Percentiles rank a stretch among this genome's conserved stretches.
Conservation (phyloP, 2,797 vertebrate species). For the Chelonia mydas region DNA sequence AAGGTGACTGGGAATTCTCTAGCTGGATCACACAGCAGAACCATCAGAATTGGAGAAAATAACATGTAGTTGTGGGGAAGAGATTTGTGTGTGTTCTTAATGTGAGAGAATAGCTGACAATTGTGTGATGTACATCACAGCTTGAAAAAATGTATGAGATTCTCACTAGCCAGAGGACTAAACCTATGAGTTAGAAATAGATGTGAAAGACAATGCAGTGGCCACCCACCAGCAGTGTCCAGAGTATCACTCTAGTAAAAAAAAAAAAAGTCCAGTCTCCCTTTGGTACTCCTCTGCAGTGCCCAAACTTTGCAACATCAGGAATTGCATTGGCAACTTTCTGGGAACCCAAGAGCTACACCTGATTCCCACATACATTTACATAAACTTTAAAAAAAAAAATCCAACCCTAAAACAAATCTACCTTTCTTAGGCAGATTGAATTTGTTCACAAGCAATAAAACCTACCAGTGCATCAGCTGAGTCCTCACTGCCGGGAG, state of each 20-base stretch:
- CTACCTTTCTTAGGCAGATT: not conserved
- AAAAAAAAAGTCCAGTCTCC: not conserved
- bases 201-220: not conserved
- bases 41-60: not conserved
- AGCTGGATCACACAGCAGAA: constrained; percentile 30
- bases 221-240: not conserved
- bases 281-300: not conserved
- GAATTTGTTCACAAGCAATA: not conserved
- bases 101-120: constrained; percentile 20
- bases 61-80: not conserved
- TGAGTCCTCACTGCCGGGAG: not conserved
- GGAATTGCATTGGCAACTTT: not conserved
- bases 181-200: not conserved
- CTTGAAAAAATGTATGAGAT: not conserved
- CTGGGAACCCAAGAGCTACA: not conserved
- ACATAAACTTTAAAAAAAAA: not conserved
- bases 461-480: not conserved
- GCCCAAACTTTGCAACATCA: not conserved
- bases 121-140: not conserved
- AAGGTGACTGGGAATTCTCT: constrained; percentile 48
- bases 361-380: not conserved
- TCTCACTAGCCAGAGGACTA: not conserved
- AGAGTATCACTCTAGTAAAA: not conserved
- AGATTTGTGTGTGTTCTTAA: constrained; percentile 26
- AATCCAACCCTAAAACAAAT: not conserved